Evolutionary conservation across 2,888 invertebrate species (phyloP).

Genomic region (Apamea epomidion): DNA sequence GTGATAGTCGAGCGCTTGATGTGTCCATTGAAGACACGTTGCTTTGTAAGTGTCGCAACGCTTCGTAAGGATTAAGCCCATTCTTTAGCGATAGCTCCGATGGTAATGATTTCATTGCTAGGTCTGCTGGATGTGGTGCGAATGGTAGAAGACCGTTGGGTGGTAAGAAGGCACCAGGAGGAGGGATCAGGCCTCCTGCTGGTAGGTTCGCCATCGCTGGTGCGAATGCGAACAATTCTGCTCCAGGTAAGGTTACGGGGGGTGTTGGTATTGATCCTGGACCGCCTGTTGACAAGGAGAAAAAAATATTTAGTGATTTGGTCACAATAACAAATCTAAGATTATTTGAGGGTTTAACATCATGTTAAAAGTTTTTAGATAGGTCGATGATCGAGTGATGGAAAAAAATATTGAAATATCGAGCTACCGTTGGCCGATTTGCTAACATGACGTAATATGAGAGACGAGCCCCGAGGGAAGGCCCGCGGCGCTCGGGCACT

Average conservation of each 20-base stretch:
- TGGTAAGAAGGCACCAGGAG: conserved; percentile 90
- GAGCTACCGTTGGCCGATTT: conserved; percentile 76
- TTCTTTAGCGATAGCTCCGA: conserved; percentile 89
- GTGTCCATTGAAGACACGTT: conserved; percentile 87
- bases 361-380: background rate
- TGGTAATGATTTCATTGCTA: conserved; percentile 86
- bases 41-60: conserved; percentile 86
- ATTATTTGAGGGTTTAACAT: background rate
- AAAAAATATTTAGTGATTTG: conserved; percentile 39
- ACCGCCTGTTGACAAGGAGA: conserved; percentile 86
- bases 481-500: conserved; percentile 85
- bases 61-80: conserved; percentile 91
- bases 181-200: conserved; percentile 89
- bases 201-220: conserved; percentile 85
- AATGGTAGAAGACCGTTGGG: conserved; percentile 90
- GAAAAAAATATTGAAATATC: conserved; percentile 64
- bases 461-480: conserved; percentile 86
- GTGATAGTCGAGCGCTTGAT: conserved; percentile 88
- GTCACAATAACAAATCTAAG: background rate
- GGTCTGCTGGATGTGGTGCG: conserved; percentile 88
- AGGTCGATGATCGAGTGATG: background rate
- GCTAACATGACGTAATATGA: conserved; percentile 89
- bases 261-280: conserved; percentile 81
- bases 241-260: conserved; percentile 82
- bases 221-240: conserved; percentile 86